Base-by-base conservation (phyloP, 1,140 invertebrate species). In the Eueides isabella region DNA sequence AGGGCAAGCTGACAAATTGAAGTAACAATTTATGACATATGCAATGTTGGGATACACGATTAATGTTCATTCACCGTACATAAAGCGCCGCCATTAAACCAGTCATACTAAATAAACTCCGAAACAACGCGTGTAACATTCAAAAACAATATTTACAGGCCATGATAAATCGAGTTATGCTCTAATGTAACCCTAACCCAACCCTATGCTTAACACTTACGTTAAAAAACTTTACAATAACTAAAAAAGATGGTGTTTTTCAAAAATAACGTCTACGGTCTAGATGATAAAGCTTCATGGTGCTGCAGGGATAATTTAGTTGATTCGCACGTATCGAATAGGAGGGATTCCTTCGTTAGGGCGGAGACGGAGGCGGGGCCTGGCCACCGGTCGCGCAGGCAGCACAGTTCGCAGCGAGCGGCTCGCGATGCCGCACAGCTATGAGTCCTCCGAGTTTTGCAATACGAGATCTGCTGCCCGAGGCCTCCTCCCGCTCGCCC, bases 361-460 rank as follows among this genome's bases (percentile, higher is more conserved):
- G 88, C 85, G 89, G 80, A 29, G 72, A 63, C 41, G 28, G 73
- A 85, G 88, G 89, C 87, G 88, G 84, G 78, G 85, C 80, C 71
- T 67, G 41, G 76, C 29, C 67, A 67, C 77, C 75, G 80, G 80
- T 83, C 77, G 79, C 76, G 68, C 48, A 41, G 72, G 55, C 74
- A 64, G 79, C 77, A 88, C 84, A 92, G 90, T 91, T 68, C 76
- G 74, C 76, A 81, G 85, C 82, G 80, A 80, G 91, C 89, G 85
- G 87, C 88, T 77, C 85, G 89, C 87, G 75, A 89, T 91, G 91
- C 84, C 89, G 88, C 88, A 90, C 84, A 85, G 81, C 81, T 76
- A 92, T 92, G 91, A 91, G 84, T 80, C 89, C 88, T 73, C 91
- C 91, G 83, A 91, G 91, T 75, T 92, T 92, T 85, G 88, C 89